These are phyloP conservation scores for Alligator sinensis DNA, from an alignment of 2,113 vertebrate species.

Conservation along the genomic window DNA sequence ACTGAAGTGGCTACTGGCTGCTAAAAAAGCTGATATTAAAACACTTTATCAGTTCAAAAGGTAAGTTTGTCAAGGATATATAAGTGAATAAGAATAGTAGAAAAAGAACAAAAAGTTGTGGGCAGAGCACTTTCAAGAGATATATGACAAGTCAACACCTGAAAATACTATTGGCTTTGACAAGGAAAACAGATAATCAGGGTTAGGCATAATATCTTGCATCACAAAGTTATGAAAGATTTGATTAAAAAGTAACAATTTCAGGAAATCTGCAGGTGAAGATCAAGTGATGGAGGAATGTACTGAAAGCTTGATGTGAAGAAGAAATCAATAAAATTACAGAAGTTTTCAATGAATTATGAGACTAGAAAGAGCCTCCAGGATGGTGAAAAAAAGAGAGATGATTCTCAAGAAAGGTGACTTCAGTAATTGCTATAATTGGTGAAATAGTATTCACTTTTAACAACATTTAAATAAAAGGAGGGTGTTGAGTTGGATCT, in stretches of 20 bases:
- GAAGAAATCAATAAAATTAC: not conserved
- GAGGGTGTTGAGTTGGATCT: too few relatives aligned
- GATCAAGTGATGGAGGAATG: too few relatives aligned
- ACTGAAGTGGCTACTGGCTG: not conserved
- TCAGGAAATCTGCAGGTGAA: not conserved
- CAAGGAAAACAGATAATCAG: constrained; percentile 4
- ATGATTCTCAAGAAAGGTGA: not conserved
- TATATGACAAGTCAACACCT: too few relatives aligned
- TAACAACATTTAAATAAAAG: too few relatives aligned
- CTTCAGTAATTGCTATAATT: rapidly evolving
- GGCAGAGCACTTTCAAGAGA: not conserved
- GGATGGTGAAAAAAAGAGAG: not conserved
- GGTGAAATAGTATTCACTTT: not conserved
- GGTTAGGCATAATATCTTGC: not conserved
- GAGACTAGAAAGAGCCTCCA: not conserved
- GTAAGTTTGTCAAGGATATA: not conserved
- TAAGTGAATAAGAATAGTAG: not conserved
- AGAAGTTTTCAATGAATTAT: not conserved
- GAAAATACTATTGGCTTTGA: not conserved
- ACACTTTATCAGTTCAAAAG: not conserved
- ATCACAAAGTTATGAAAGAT: constrained; percentile 5
- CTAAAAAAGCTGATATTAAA: not conserved
- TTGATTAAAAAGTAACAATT: not conserved
- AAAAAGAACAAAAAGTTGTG: not conserved
- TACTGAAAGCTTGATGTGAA: not conserved